phyloP scores from a whole-genome alignment of 2,113 vertebrate genomes.

The Nannobrachium achirus region DNA sequence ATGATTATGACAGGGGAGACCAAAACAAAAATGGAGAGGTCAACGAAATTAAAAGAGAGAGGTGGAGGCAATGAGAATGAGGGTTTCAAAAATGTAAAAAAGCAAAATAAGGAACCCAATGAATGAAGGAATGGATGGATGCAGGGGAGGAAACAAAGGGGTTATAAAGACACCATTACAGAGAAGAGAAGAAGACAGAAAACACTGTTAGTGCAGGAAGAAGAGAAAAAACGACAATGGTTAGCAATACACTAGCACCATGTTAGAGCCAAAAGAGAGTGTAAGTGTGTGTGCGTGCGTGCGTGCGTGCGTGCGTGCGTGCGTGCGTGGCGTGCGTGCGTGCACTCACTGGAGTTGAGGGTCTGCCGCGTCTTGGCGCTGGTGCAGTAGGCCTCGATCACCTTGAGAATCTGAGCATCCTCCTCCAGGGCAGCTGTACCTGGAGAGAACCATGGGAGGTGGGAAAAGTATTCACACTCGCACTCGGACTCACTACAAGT shows the following conservation, averaged over 20 bases:
- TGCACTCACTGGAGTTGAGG: slow-evolving; percentile 94
- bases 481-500: too few relatives aligned
- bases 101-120: not conserved
- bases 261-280: not conserved
- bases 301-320: not conserved
- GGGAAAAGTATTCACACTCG: too few relatives aligned
- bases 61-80: slow-evolving; percentile 2
- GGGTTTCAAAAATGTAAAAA: slow-evolving; percentile 12
- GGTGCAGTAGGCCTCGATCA: slow-evolving; percentile 98
- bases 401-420: slow-evolving; percentile 97
- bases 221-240: slow-evolving; percentile 43
- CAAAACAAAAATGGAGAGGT: slow-evolving; percentile 13
- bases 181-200: slow-evolving; percentile 86
- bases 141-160: slow-evolving; percentile 14
- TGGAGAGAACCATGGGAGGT: slow-evolving; percentile 52
- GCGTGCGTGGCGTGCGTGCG: not conserved
- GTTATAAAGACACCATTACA: slow-evolving; percentile 25
- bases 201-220: slow-evolving; percentile 87
- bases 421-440: slow-evolving; percentile 97
- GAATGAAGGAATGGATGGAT: slow-evolving; percentile 4
- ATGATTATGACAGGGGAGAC: not conserved
- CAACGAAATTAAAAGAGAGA: slow-evolving; percentile 76
- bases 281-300: slow-evolving; percentile 1
- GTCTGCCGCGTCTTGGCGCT: slow-evolving; percentile 98
- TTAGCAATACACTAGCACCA: slow-evolving; percentile 10